A percentile compares a stretch with the other conserved stretches of the same genome.
phyloP scores from a whole-genome alignment of 2,113 vertebrate genomes.

The Dermatemys mawii region DNA sequence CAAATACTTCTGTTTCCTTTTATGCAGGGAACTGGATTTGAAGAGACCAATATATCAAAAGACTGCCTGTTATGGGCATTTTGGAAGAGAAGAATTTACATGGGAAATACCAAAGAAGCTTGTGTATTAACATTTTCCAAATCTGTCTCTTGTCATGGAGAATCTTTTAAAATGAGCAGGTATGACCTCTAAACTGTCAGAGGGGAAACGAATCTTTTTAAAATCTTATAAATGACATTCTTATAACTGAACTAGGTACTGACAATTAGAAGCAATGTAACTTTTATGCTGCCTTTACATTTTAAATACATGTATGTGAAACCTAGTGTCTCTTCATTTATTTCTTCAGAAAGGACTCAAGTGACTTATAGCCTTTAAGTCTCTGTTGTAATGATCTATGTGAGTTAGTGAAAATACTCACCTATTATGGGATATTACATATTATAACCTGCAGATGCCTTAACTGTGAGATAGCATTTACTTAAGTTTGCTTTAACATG shows the following conservation, averaged over 20 bases:
- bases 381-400: neutral
- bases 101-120: slow-evolving; percentile 89
- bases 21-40: slow-evolving; percentile 88
- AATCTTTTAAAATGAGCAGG: neutral
- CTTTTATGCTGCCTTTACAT: neutral
- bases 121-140: slow-evolving; percentile 78
- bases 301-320: neutral
- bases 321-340: neutral
- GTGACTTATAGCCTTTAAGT: neutral
- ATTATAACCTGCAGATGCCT: neutral
- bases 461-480: neutral
- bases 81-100: slow-evolving; percentile 88
- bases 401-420: neutral
- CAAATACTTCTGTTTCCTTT: neutral
- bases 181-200: neutral
- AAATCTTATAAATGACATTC: neutral
- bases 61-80: slow-evolving; percentile 86
- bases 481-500: neutral
- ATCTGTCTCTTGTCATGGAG: neutral
- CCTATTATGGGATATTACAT: neutral
- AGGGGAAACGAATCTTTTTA: neutral
- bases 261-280: neutral
- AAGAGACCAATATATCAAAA: slow-evolving; percentile 88
- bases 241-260: neutral
- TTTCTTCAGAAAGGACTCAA: neutral